phyloP scores from a whole-genome alignment of 2,797 vertebrate genomes.

The Corythornis leucogaster region DNA sequence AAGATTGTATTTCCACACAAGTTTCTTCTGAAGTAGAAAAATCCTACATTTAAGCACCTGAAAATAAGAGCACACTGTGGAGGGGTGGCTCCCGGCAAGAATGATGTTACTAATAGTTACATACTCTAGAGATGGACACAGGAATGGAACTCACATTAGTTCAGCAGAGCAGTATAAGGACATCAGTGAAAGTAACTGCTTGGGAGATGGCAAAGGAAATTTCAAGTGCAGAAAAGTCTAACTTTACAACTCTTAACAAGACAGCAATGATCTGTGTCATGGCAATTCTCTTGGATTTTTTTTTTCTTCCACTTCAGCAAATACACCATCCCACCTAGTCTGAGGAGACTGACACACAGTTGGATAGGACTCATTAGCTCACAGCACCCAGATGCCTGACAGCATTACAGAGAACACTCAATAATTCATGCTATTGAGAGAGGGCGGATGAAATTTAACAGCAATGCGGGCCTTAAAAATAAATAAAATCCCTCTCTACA shows the following conservation, averaged over 20 bases:
- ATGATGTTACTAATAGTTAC: neutral
- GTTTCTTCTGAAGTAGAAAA: neutral
- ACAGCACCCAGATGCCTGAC: neutral
- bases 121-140: neutral
- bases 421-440: neutral
- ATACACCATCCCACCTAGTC: neutral
- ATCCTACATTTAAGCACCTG: neutral
- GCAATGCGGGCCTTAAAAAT: neutral
- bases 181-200: neutral
- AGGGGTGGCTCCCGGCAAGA: neutral
- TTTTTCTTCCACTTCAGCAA: neutral
- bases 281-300: neutral
- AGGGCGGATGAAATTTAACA: neutral
- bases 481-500: neutral
- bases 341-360: neutral
- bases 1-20: neutral
- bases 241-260: neutral
- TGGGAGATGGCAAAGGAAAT: neutral
- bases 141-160: neutral
- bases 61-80: neutral
- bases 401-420: neutral
- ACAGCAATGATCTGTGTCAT: accelerated
- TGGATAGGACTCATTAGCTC: neutral
- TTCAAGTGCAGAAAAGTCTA: neutral
- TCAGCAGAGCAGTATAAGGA: neutral